These are phyloP conservation scores for Plumapathes pennacea DNA, from an alignment of 92 coral and sea anemone genomes.

Conservation along the genomic window DNA sequence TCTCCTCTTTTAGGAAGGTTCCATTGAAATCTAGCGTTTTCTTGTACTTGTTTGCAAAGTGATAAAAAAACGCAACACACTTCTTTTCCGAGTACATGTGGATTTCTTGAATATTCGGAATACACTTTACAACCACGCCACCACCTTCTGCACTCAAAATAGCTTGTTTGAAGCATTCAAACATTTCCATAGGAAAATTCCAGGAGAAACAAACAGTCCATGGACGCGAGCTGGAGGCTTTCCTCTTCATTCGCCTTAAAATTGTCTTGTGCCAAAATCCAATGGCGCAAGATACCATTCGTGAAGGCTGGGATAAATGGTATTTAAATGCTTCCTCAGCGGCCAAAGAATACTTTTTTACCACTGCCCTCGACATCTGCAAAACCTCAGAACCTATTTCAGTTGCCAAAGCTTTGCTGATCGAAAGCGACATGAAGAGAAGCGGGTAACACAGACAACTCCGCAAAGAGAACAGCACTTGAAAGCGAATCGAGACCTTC, in stretches of 20 bases:
- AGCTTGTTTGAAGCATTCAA: slow-evolving; percentile 8
- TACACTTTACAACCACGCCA: slow-evolving; percentile 22
- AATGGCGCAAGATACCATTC: slow-evolving; percentile 44
- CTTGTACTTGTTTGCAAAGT: slow-evolving; percentile 52
- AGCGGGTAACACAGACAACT: no score
- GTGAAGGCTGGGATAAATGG: slow-evolving; percentile 52
- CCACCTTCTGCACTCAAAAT: slow-evolving; percentile 1
- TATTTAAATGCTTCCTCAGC: slow-evolving; percentile 36
- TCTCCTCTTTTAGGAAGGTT: slow-evolving; percentile 32
- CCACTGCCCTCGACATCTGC: slow-evolving; percentile 30
- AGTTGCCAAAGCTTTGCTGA: no score
- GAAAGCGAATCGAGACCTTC: no score
- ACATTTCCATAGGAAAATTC: slow-evolving; percentile 25
- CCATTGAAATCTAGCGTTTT: slow-evolving; percentile 21
- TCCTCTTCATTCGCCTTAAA: slow-evolving; percentile 37
- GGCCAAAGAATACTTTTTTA: slow-evolving; percentile 46
- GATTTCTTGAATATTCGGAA: slow-evolving; percentile 3
- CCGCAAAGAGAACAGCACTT: no score
- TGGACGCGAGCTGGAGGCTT: slow-evolving; percentile 23
- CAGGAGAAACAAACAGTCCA: slow-evolving; percentile 44
- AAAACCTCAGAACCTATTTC: slow-evolving; percentile 18
- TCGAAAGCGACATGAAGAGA: no score
- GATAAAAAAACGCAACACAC: no score
- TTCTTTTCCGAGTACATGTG: no score
- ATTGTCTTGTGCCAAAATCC: slow-evolving; percentile 43